phyloP scores from a whole-genome alignment of 2,113 vertebrate species.

The Podarcis muralis region DNA sequence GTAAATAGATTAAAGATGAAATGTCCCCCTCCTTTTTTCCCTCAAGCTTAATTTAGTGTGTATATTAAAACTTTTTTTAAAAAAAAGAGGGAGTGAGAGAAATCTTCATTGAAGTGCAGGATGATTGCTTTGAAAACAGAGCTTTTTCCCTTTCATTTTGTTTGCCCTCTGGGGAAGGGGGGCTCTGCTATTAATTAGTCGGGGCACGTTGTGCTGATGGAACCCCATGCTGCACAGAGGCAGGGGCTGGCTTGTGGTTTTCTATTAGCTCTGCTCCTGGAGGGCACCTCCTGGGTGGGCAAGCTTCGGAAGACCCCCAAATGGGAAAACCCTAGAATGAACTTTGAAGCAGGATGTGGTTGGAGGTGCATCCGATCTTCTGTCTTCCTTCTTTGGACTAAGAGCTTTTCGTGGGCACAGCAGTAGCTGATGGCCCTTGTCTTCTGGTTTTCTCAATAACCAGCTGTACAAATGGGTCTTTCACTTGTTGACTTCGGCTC shows the following conservation, averaged over 20 bases:
- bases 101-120: slow-evolving; percentile 73
- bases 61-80: slow-evolving; percentile 82
- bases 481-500: background rate
- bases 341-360: background rate
- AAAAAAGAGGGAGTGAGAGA: background rate
- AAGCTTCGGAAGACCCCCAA: fast-evolving
- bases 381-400: fast-evolving
- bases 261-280: slow-evolving; percentile 61
- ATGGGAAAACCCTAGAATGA: background rate
- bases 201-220: slow-evolving; percentile 43
- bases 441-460: background rate
- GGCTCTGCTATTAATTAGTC: slow-evolving; percentile 60
- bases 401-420: background rate
- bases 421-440: fast-evolving
- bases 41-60: slow-evolving; percentile 84
- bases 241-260: slow-evolving; percentile 54
- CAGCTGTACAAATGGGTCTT: background rate
- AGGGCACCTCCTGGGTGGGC: slow-evolving; percentile 61
- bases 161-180: slow-evolving; percentile 64
- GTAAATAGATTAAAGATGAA: slow-evolving; percentile 96
- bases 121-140: slow-evolving; percentile 67
- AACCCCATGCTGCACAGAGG: slow-evolving; percentile 59
- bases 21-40: slow-evolving; percentile 76
- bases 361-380: fast-evolving
- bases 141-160: slow-evolving; percentile 38